Evolutionary conservation across 2,888 invertebrate species (phyloP).

Genomic region (Camptogramma bilineatum): DNA sequence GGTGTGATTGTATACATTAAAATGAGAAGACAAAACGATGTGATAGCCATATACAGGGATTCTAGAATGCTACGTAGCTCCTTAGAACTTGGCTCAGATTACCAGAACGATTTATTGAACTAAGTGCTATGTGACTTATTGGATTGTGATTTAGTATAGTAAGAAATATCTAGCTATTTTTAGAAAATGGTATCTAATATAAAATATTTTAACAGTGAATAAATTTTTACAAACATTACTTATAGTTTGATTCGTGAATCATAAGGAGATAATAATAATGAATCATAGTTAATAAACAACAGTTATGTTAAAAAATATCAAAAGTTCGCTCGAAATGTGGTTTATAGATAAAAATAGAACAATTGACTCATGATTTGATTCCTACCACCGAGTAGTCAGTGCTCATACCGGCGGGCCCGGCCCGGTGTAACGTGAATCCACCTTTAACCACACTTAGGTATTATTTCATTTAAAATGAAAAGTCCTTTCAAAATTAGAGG

Average conservation of each 20-base stretch:
- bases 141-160: conserved; percentile 6
- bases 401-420: too few species aligned
- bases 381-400: too few species aligned
- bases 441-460: too few species aligned
- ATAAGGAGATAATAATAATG: neutral
- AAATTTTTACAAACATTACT: neutral
- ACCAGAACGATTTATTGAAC: conserved; percentile 36
- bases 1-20: conserved; percentile 27
- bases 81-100: conserved; percentile 59
- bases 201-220: neutral
- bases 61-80: conserved; percentile 58
- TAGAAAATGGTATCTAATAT: neutral
- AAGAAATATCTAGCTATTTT: neutral
- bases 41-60: conserved; percentile 43
- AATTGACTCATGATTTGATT: too few species aligned
- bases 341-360: neutral
- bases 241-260: neutral
- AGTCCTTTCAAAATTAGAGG: too few species aligned
- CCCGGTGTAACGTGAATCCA: too few species aligned
- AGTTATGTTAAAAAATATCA: too few species aligned
- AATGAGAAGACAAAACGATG: conserved; percentile 24
- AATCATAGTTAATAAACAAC: too few species aligned
- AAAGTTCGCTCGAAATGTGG: neutral
- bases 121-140: conserved; percentile 42
- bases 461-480: too few species aligned